Conservation (phyloP, 2,113 vertebrate species). For the Hydropotes inermis region DNA sequence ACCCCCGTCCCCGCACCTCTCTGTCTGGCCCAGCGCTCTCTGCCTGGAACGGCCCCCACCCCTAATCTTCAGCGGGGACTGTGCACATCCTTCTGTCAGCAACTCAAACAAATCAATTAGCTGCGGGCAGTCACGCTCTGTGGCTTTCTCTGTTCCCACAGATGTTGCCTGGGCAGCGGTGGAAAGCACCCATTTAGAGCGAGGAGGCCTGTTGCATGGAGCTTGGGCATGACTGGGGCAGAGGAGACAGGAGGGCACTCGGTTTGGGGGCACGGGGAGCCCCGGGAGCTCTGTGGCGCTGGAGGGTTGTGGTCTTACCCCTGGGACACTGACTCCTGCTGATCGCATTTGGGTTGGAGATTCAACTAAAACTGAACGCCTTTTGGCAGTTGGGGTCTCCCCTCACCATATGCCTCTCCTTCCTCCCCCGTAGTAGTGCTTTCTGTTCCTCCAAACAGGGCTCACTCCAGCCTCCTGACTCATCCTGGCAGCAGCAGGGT, state of each 20-base stretch:
- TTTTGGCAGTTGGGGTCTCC: not conserved
- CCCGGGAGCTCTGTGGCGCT: not conserved
- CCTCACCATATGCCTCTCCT: not conserved
- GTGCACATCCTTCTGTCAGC: constrained; percentile 74
- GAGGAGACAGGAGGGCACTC: not conserved
- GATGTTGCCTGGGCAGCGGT: constrained; percentile 67
- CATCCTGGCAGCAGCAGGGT: not conserved
- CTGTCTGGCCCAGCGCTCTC: not conserved
- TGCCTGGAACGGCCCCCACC: not conserved
- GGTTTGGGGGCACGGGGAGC: not conserved
- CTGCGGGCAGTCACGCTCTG: constrained; percentile 69
- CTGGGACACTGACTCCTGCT: not conserved
- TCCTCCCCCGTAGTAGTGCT: not conserved
- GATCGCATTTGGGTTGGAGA: not conserved
- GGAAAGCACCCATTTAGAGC: constrained; percentile 38
- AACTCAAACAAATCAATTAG: constrained; percentile 80
- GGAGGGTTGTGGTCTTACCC: not conserved
- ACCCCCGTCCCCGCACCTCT: too few species aligned
- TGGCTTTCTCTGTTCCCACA: constrained; percentile 75
- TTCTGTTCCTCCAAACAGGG: not conserved
- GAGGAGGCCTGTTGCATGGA: not conserved
- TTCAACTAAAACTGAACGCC: not conserved
- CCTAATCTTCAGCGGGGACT: constrained; percentile 67
- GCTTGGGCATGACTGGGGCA: not conserved
- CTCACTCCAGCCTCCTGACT: not conserved